Base-by-base conservation (phyloP, 2,888 invertebrate genomes). In the Drosophila niveifrons region DNA sequence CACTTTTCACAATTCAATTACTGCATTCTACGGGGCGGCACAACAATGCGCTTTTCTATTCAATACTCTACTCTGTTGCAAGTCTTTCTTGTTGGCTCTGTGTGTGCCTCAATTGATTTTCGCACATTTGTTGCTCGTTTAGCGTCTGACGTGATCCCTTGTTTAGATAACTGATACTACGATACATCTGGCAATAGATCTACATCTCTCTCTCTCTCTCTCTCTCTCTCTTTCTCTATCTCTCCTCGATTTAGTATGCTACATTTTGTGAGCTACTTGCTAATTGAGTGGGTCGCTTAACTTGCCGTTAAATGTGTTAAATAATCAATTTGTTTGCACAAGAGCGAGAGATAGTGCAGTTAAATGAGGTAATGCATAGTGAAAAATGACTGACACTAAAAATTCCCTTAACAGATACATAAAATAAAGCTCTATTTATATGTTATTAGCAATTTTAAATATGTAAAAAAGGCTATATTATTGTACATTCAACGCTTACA, bases 1-100 rank as follows among this genome's bases (percentile, higher is more conserved):
- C 79, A 89, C 72, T 88, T 86, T 86, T 76, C 65, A 36, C 63
- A 67, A 76, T 80, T 82, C 84, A 88, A 88, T 89, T 84, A 75
- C 72, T 41, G 52, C 53, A 64, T 57, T 50, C 59, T 62, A 53
- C 75, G 71, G 71, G 71, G 76, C 51, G 43, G 46, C 18, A 44
- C 63, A 63, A 83, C 83, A 83, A 83, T 81, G 83, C 81, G 67
- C 72, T 70, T 82, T 83, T 72, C 76, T 82, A 73, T 82, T n/a
- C 44, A 8, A 50, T 4, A 36, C n/a, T 36, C n/a, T 36, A 36
- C 36, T 48, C 18, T 48, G 29, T 17, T 23, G 10, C 13, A 13
- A 62, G 65, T 59, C 47, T 55, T 67, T 36, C 50, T 41, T 46
- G n/a, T 36, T 11, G 15, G 18, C 41, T 10, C 41, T 10, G n/a